These are phyloP conservation scores for Plestiodon gilberti DNA, from an alignment of 2,113 vertebrate species.

Conservation along the genomic window DNA sequence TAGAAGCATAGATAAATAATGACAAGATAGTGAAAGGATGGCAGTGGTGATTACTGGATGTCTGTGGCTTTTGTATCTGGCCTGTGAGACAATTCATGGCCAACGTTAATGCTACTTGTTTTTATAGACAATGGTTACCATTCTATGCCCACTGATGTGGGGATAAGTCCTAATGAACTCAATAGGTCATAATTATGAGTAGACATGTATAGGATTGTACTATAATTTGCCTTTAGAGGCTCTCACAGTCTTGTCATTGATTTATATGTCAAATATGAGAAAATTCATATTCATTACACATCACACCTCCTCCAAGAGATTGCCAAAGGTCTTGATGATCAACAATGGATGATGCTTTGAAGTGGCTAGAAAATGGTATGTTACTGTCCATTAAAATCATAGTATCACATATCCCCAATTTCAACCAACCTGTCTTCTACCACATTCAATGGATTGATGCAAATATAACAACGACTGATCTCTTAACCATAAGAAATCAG, in stretches of 20 bases:
- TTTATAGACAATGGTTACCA: background rate
- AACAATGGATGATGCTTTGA: background rate
- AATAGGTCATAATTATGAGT: no score
- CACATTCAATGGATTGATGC: no score
- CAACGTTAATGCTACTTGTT: background rate
- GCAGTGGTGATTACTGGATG: background rate
- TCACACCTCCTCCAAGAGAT: no score
- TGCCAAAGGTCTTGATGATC: background rate
- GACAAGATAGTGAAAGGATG: background rate
- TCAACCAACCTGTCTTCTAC: no score
- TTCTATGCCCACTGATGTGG: no score
- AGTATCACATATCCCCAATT: no score
- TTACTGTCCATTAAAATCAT: no score
- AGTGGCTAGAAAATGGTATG: background rate
- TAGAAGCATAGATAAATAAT: background rate
- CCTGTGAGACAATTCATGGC: background rate
- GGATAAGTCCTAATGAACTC: no score
- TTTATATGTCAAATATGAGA: background rate
- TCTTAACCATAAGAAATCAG: no score
- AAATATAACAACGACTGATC: no score
- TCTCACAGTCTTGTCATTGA: background rate
- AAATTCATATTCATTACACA: background rate
- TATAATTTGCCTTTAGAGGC: no score
- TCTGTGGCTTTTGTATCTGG: background rate
- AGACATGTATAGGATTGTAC: no score